These are phyloP conservation scores for Trigoniulus corallinus DNA, from an alignment of 1,140 invertebrate species.

Conservation along the genomic window DNA sequence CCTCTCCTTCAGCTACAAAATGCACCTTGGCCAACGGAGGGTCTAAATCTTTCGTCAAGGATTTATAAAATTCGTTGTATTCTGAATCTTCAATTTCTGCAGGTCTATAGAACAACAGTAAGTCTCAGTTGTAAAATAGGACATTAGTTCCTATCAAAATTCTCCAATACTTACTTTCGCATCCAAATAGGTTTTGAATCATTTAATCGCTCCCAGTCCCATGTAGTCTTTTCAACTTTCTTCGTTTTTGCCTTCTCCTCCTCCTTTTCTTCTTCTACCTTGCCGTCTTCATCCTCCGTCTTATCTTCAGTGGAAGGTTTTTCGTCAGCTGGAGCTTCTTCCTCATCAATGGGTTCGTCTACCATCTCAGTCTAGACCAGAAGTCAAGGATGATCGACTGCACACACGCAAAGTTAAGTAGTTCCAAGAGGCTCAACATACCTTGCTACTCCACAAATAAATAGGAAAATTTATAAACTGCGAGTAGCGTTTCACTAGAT, in stretches of 20 bases:
- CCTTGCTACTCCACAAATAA: slow-evolving; percentile 84
- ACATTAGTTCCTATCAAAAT: background rate
- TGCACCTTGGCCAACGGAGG: slow-evolving; percentile 79
- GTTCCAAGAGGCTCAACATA: slow-evolving; percentile 13
- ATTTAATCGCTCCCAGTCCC: slow-evolving; percentile 97
- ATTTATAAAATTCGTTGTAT: slow-evolving; percentile 88
- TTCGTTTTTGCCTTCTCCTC: slow-evolving; percentile 75
- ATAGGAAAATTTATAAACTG: slow-evolving; percentile 99
- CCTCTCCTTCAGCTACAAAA: slow-evolving; percentile 96
- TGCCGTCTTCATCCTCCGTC: slow-evolving; percentile 33
- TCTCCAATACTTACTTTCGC: slow-evolving; percentile 42
- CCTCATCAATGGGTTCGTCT: slow-evolving; percentile 52
- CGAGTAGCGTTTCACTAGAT: slow-evolving; percentile 91
- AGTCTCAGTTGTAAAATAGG: background rate
- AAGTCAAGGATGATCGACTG: too few species aligned
- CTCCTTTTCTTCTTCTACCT: slow-evolving; percentile 48
- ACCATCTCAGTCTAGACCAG: slow-evolving; percentile 55
- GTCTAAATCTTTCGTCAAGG: slow-evolving; percentile 76
- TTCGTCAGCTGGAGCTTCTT: slow-evolving; percentile 42
- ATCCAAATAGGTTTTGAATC: slow-evolving; percentile 97
- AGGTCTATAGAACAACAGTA: slow-evolving; percentile 32
- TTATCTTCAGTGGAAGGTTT: slow-evolving; percentile 36
- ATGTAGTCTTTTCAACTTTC: slow-evolving; percentile 87
- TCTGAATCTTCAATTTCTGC: slow-evolving; percentile 69
- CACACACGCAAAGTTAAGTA: slow-evolving; percentile 1